Evolutionary conservation across 2,888 invertebrate genomes (phyloP).

Genomic region (Ophonus ardosiacus): DNA sequence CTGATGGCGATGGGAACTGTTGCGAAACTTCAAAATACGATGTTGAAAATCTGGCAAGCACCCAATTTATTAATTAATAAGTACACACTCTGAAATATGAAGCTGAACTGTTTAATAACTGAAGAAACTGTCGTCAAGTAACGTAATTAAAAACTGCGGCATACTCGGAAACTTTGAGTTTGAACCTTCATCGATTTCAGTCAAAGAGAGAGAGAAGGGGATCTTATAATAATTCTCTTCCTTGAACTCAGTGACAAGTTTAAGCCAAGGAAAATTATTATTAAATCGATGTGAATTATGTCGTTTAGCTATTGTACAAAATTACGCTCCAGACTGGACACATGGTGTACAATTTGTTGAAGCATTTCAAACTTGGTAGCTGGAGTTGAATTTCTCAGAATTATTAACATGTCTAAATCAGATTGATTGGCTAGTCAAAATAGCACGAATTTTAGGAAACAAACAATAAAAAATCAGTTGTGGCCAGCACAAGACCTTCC

Average conservation of each 20-base stretch:
- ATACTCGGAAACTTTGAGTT: constrained; percentile 1
- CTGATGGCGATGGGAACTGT: constrained; percentile 27
- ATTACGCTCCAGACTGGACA: constrained; percentile 25
- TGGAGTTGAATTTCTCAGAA: too few species aligned
- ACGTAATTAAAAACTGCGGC: constrained; percentile 54
- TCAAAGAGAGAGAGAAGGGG: background rate
- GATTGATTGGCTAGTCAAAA: too few species aligned
- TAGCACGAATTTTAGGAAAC: too few species aligned
- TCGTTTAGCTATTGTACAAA: constrained; percentile 42
- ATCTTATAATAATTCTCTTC: constrained; percentile 15
- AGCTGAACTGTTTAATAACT: constrained; percentile 55
- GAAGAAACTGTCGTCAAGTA: constrained; percentile 52
- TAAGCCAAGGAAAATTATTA: constrained; percentile 41
- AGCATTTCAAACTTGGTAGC: background rate
- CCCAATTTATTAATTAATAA: constrained; percentile 59
- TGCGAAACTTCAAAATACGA: constrained; percentile 46
- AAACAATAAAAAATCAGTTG: too few species aligned
- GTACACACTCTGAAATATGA: constrained; percentile 48
- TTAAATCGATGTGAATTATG: constrained; percentile 52
- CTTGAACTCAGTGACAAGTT: constrained; percentile 20
- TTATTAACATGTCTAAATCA: too few species aligned
- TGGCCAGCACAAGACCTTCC: too few species aligned
- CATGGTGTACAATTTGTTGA: background rate
- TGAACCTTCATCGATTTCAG: constrained; percentile 45
- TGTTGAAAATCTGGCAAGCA: constrained; percentile 46